Conservation (phyloP, 1,140 invertebrate genomes). For the Zaprionus taronus region DNA sequence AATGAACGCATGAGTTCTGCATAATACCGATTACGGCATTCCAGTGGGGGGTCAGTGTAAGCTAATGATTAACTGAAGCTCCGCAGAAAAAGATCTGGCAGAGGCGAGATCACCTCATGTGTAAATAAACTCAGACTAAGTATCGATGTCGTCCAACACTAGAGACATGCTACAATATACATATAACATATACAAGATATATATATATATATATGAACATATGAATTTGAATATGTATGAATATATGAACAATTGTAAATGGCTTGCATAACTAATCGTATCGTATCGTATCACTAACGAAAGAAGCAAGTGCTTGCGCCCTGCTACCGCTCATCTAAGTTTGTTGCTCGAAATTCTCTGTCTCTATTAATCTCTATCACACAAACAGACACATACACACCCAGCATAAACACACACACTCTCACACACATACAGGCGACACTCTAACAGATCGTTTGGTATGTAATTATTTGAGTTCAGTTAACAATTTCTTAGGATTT, state of each 20-base stretch:
- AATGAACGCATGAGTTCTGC: constrained; percentile 27
- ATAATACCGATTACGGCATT: not conserved
- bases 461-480: constrained; percentile 26
- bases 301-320: constrained; percentile 44
- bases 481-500: constrained; percentile 25
- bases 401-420: not conserved
- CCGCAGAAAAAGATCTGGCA: not conserved
- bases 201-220: constrained; percentile 22
- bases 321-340: constrained; percentile 44
- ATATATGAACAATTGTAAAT: constrained; percentile 40
- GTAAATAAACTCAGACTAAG: constrained; percentile 3
- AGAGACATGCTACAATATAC: not conserved
- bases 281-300: constrained; percentile 27
- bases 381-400: constrained; percentile 11
- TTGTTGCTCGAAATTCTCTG: constrained; percentile 46
- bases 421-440: not conserved
- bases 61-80: not conserved
- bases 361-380: constrained; percentile 32
- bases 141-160: constrained; percentile 1
- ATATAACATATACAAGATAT: constrained; percentile 3
- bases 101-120: not conserved
- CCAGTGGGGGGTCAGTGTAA: not conserved
- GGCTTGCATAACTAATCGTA: constrained; percentile 44
- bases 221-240: constrained; percentile 9
- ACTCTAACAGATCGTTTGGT: constrained; percentile 2